These are phyloP conservation scores for Epistrophe grossulariae DNA, from an alignment of 2,888 invertebrate species.

Conservation along the genomic window DNA sequence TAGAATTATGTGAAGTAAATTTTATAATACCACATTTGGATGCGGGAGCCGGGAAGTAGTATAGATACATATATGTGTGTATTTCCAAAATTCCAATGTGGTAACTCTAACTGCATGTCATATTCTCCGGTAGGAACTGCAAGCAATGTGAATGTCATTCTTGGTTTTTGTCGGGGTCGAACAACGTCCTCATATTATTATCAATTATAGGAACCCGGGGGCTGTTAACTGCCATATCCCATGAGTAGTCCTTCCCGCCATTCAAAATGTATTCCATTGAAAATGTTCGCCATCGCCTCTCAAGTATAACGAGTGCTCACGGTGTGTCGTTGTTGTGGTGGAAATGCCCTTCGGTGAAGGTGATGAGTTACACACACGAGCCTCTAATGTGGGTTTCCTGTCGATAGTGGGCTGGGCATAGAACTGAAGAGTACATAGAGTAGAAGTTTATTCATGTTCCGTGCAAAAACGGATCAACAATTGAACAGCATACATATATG, in stretches of 20 bases:
- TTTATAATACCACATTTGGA: too few species aligned
- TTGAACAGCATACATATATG: neutral
- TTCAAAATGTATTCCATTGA: slow-evolving; percentile 50
- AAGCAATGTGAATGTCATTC: slow-evolving; percentile 45
- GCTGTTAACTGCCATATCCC: neutral
- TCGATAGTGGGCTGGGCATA: slow-evolving; percentile 9
- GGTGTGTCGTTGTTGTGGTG: neutral
- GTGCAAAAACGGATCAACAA: slow-evolving; percentile 62
- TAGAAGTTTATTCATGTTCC: slow-evolving; percentile 14
- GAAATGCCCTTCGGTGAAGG: slow-evolving; percentile 56
- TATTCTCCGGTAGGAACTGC: neutral
- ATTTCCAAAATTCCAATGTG: neutral
- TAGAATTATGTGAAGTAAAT: too few species aligned
- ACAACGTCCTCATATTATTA: slow-evolving; percentile 57
- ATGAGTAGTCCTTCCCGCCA: slow-evolving; percentile 49
- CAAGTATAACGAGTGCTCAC: neutral
- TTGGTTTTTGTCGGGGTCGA: neutral
- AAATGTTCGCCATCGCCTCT: slow-evolving; percentile 36
- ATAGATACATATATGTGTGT: too few species aligned
- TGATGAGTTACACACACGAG: slow-evolving; percentile 65
- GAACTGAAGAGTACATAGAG: too few species aligned
- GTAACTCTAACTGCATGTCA: neutral
- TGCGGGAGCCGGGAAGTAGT: too few species aligned
- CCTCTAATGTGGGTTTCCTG: slow-evolving; percentile 57
- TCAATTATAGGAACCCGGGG: slow-evolving; percentile 55